Conservation (phyloP, 30 jellyfish, hydroid and myxozoan species). For the Cassiopea andromeda region DNA sequence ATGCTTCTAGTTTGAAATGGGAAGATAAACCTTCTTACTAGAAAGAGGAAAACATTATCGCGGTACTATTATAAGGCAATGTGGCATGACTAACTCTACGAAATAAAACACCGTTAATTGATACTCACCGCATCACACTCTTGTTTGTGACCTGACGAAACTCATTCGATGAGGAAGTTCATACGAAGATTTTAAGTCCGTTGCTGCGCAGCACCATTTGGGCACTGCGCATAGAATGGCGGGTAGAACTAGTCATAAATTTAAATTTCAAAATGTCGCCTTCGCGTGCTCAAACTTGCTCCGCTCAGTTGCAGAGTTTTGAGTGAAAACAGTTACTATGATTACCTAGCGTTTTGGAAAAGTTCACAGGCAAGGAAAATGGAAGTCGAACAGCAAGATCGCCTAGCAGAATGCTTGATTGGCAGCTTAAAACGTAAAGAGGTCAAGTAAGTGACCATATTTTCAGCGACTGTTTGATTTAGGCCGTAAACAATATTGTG, state of each 20-base stretch:
- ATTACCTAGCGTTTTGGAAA: not conserved
- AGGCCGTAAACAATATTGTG: constrained; percentile 15
- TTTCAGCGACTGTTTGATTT: not conserved
- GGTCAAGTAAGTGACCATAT: constrained; percentile 51
- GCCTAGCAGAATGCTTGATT: constrained; percentile 53
- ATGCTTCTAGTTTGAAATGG: no score
- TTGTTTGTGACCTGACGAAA: no score
- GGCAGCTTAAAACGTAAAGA: constrained; percentile 66
- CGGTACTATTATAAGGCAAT: no score
- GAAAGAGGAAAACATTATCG: no score
- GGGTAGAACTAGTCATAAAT: constrained; percentile 49
- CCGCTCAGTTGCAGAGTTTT: not conserved
- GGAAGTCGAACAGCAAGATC: constrained; percentile 74
- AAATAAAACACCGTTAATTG: no score
- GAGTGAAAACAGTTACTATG: not conserved
- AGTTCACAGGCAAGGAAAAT: not conserved
- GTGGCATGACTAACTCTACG: no score
- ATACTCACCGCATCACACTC: no score
- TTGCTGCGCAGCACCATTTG: not conserved
- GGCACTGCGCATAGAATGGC: constrained; percentile 74
- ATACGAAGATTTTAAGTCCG: not conserved
- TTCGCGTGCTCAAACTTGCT: not conserved
- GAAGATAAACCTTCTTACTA: no score
- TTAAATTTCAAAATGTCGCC: constrained; percentile 18
- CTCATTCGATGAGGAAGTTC: no score